Conservation (phyloP, 2,888 invertebrate species). For the Acheta domesticus region DNA sequence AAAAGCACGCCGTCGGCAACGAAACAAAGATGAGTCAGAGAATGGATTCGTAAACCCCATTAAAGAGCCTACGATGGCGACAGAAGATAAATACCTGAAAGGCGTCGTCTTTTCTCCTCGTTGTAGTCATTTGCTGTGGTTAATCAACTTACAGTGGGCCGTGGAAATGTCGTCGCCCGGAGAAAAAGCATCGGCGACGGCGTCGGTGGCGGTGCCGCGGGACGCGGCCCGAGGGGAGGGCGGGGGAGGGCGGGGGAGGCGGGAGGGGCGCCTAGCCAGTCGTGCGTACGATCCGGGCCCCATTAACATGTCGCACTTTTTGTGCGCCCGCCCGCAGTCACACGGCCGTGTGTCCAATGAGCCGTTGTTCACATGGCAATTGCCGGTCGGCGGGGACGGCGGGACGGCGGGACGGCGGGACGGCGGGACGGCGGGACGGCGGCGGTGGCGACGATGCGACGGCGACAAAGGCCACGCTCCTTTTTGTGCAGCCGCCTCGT, state of each 20-base stretch:
- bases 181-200: background rate
- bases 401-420: too few relatives aligned
- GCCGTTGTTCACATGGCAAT: too few relatives aligned
- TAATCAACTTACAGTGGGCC: conserved; percentile 1
- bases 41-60: conserved; percentile 5
- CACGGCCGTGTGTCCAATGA: background rate
- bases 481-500: background rate
- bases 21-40: background rate
- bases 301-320: background rate
- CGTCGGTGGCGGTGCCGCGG: background rate
- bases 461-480: background rate
- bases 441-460: background rate
- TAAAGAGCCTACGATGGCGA: background rate
- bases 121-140: conserved; percentile 18
- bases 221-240: background rate
- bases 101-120: conserved; percentile 5
- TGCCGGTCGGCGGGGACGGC: too few relatives aligned
- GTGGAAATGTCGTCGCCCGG: conserved; percentile 5
- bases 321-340: background rate
- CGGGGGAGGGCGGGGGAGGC: background rate
- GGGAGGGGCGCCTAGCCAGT: background rate
- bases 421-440: too few relatives aligned
- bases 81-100: conserved; percentile 10
- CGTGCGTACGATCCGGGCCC: conserved; percentile 1
- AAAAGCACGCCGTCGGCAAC: background rate